Evolutionary conservation across 2,797 vertebrate genomes (phyloP).

Genomic region (Takifugu rubripes): DNA sequence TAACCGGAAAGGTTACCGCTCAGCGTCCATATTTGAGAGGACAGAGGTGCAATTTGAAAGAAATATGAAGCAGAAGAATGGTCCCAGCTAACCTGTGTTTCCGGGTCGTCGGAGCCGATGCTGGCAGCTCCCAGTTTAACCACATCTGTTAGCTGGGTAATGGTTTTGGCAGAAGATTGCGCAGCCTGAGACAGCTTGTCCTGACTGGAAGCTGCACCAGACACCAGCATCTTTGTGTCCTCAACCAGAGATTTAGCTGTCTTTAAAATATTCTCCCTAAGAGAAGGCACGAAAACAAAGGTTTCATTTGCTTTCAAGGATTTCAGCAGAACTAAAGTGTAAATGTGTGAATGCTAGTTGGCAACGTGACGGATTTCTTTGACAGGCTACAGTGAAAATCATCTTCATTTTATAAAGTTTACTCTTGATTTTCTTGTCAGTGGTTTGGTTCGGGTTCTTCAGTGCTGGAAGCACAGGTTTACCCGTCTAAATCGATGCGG

Average conservation of each 20-base stretch:
- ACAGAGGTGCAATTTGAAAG: not conserved
- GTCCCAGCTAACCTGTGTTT: slow-evolving; percentile 85
- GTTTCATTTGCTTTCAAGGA: not conserved
- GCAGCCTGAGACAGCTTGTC: slow-evolving; percentile 93
- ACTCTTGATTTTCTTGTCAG: too few species aligned
- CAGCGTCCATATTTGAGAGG: slow-evolving; percentile 1
- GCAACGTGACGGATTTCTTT: not conserved
- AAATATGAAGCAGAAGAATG: not conserved
- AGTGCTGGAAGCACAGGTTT: too few species aligned
- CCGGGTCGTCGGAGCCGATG: slow-evolving; percentile 90
- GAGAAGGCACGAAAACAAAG: not conserved
- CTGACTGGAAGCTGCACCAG: slow-evolving; percentile 91
- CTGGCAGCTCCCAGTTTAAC: slow-evolving; percentile 94
- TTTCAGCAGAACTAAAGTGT: slow-evolving; percentile 6
- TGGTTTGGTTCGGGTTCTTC: too few species aligned
- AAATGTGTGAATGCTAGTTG: slow-evolving; percentile 5
- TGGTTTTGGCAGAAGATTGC: slow-evolving; percentile 93
- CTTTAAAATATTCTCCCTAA: slow-evolving; percentile 69
- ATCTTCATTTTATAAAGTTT: not conserved
- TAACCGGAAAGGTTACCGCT: slow-evolving; percentile 17
- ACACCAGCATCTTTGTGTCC: slow-evolving; percentile 94
- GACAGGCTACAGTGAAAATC: too few species aligned
- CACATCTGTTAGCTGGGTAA: slow-evolving; percentile 95
- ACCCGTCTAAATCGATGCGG: too few species aligned
- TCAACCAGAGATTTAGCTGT: slow-evolving; percentile 82